phyloP scores from a whole-genome alignment of 2,888 invertebrate species.

The Caenorhabditis sp. region DNA sequence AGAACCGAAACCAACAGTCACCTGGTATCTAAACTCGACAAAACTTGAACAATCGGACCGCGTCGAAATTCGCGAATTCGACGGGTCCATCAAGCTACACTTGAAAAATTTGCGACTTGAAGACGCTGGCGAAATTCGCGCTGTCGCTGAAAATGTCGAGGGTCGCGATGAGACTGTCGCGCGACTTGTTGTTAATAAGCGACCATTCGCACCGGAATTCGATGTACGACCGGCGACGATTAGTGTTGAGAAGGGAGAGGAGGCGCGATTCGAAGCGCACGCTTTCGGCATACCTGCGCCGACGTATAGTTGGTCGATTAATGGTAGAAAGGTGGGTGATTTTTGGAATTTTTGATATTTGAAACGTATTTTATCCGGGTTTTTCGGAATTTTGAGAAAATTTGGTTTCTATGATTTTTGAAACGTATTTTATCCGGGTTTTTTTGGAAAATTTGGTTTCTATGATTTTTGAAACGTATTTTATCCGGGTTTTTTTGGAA shows the following conservation, averaged over 20 bases:
- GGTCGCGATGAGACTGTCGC: constrained; percentile 55
- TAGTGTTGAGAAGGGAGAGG: constrained; percentile 58
- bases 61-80: constrained; percentile 66
- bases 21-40: constrained; percentile 65
- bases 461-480: too few relatives aligned
- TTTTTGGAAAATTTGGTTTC: too few relatives aligned
- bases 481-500: too few relatives aligned
- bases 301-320: constrained; percentile 62
- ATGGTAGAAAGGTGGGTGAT: constrained; percentile 52
- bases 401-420: too few relatives aligned
- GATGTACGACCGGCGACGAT: constrained; percentile 44
- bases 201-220: constrained; percentile 50
- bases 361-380: not conserved
- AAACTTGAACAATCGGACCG: constrained; percentile 55
- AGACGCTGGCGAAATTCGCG: constrained; percentile 68
- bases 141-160: constrained; percentile 71
- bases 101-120: constrained; percentile 54
- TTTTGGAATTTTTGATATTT: not conserved
- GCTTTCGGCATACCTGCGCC: constrained; percentile 63
- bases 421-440: too few relatives aligned
- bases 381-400: too few relatives aligned
- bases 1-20: constrained; percentile 66
- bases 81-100: constrained; percentile 65
- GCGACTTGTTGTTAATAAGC: constrained; percentile 35
- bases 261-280: constrained; percentile 63